A percentile compares a stretch with the other conserved stretches of the same genome.
These are phyloP conservation scores for Lates japonicus DNA, from an alignment of 2,797 vertebrate species.

Conservation along the genomic window DNA sequence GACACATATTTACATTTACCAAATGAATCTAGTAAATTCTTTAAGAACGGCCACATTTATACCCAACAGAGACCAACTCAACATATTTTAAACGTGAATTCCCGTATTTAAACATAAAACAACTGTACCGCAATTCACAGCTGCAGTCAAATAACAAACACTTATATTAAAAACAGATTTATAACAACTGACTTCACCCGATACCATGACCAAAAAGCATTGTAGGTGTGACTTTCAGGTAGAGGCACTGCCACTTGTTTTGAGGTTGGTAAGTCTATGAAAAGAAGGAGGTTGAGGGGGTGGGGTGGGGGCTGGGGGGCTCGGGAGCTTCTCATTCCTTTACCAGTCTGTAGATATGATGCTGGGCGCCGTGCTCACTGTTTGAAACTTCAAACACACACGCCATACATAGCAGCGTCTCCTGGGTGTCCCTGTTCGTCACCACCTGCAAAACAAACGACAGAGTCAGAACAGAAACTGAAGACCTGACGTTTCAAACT, in stretches of 20 bases:
- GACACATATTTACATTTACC: conserved; percentile 72
- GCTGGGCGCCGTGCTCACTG: conserved; percentile 99
- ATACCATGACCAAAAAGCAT: conserved; percentile 90
- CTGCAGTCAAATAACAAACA: conserved; percentile 91
- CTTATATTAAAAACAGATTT: conserved; percentile 89
- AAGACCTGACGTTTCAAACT: not conserved
- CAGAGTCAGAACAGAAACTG: not conserved
- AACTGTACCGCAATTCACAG: conserved; percentile 98
- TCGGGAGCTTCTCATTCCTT: conserved; percentile 91
- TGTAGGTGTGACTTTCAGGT: conserved; percentile 88
- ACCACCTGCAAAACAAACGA: conserved; percentile 90
- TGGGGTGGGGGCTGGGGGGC: not conserved
- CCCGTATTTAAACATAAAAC: conserved; percentile 91
- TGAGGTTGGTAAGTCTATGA: conserved; percentile 95
- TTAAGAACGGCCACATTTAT: conserved; percentile 73
- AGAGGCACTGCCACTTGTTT: conserved; percentile 95
- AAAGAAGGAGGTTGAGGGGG: conserved; percentile 65
- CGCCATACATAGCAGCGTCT: conserved; percentile 99
- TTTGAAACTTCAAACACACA: conserved; percentile 99
- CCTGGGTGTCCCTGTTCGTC: conserved; percentile 99
- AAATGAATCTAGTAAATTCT: conserved; percentile 73
- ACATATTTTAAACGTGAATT: conserved; percentile 85
- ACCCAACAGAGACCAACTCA: conserved; percentile 87
- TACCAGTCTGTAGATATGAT: conserved; percentile 99
- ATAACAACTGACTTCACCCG: conserved; percentile 88